phyloP scores from a whole-genome alignment of 2,888 invertebrate species.

The Ganaspis brasiliensis region DNA sequence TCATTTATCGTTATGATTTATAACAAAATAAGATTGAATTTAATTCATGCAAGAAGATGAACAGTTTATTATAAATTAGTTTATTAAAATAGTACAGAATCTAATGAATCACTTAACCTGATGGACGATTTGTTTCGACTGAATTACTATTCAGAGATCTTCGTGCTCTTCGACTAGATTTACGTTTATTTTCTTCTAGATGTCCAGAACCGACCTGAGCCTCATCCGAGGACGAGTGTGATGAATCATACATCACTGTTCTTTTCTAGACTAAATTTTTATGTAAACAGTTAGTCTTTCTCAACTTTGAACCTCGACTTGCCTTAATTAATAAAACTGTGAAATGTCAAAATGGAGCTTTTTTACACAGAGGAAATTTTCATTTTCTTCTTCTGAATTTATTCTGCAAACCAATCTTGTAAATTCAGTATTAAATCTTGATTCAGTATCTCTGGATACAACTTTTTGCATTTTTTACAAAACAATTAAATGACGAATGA shows the following conservation, averaged over 20 bases:
- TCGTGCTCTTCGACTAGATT: slow-evolving; percentile 47
- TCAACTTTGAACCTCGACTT: not conserved
- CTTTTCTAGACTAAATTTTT: too few species aligned
- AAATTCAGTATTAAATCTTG: not conserved
- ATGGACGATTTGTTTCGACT: slow-evolving; percentile 57
- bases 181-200: slow-evolving; percentile 45
- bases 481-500: slow-evolving; percentile 35
- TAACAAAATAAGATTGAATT: too few species aligned
- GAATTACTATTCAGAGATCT: slow-evolving; percentile 57
- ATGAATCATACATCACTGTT: slow-evolving; percentile 44
- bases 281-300: not conserved
- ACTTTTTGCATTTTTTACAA: slow-evolving; percentile 26
- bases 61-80: too few species aligned
- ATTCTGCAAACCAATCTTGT: not conserved
- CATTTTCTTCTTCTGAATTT: not conserved
- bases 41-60: too few species aligned
- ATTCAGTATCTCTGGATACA: not conserved
- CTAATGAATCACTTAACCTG: slow-evolving; percentile 64
- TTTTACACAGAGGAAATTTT: not conserved
- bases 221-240: slow-evolving; percentile 68
- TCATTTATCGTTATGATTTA: not conserved
- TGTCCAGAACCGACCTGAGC: slow-evolving; percentile 56
- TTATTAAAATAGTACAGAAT: slow-evolving; percentile 43
- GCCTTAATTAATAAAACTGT: not conserved
- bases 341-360: not conserved